Conservation (phyloP, 2,113 vertebrate genomes). For the Rhadina sibilatrix region DNA sequence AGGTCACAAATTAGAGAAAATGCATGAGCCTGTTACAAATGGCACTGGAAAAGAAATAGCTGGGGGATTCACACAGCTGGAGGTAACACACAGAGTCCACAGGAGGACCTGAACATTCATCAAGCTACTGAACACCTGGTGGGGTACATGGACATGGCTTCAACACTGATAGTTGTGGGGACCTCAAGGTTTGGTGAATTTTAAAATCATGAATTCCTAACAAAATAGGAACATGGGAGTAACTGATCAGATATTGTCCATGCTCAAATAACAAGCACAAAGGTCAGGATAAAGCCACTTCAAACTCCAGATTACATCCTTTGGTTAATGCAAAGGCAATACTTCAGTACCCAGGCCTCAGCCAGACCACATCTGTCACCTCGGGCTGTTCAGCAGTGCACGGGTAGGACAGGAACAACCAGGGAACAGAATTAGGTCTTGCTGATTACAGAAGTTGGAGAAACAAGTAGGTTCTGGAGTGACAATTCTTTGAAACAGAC, state of each 20-base stretch:
- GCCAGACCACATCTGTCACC: neutral
- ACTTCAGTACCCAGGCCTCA: neutral
- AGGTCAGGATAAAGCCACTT: neutral
- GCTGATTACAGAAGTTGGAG: neutral
- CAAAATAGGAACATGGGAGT: neutral
- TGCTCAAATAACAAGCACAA: neutral
- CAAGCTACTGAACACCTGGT: neutral
- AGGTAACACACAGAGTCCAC: neutral
- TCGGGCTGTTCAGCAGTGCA: neutral
- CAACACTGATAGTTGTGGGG: neutral
- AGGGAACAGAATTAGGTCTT: neutral
- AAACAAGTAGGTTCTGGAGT: neutral
- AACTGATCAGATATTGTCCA: neutral
- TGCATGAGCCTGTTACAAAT: neutral
- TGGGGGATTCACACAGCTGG: neutral
- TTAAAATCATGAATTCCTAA: neutral
- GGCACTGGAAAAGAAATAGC: neutral
- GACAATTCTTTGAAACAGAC: neutral
- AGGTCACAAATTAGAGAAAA: neutral
- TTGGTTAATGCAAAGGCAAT: neutral
- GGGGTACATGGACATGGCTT: fast-evolving
- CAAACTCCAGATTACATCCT: neutral
- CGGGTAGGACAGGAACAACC: neutral
- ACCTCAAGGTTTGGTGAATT: neutral
- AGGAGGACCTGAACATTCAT: neutral